phyloP scores from a whole-genome alignment of 1,140 invertebrate genomes.

The Listronotus bonariensis region DNA sequence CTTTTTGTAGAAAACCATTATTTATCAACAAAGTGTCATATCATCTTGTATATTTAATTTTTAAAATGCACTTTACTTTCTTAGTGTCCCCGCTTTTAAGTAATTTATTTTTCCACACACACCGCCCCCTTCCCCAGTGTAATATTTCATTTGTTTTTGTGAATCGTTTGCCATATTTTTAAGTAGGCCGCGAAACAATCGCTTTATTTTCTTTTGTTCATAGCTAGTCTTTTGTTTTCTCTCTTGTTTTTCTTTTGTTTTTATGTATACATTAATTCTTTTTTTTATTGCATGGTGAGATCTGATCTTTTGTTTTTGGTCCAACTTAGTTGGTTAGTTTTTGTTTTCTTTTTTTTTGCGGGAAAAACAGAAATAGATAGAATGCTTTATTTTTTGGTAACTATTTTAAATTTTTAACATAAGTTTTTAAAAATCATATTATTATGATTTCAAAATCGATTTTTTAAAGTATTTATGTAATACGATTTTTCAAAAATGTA shows the following conservation, averaged over 20 bases:
- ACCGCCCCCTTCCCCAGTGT: neutral
- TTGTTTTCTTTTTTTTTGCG: neutral
- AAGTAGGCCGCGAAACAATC: constrained; percentile 17
- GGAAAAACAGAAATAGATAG: neutral
- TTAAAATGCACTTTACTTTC: constrained; percentile 1
- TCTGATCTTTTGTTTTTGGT: constrained; percentile 12
- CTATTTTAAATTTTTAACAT: constrained; percentile 7
- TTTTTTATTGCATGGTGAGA: constrained; percentile 7
- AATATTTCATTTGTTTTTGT: constrained; percentile 19
- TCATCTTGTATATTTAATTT: constrained; percentile 1
- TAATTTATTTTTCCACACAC: constrained; percentile 5
- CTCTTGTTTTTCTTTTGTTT: constrained; percentile 20
- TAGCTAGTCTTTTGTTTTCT: constrained; percentile 36
- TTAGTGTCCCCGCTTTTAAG: neutral
- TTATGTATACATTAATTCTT: constrained; percentile 24
- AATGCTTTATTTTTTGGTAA: constrained; percentile 1
- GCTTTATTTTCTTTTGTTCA: constrained; percentile 33
- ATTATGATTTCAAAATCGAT: constrained; percentile 9
- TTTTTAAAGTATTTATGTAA: neutral
- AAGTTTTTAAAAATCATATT: constrained; percentile 15
- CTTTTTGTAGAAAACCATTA: constrained; percentile 7
- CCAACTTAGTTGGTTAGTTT: constrained; percentile 23
- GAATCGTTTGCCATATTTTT: constrained; percentile 39
- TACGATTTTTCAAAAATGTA: neutral
- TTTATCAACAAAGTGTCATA: constrained; percentile 18